Percentiles rank a stretch among this genome's conserved stretches.
phyloP scores from a whole-genome alignment of 1,140 invertebrate genomes.

The Caerostris extrusa region DNA sequence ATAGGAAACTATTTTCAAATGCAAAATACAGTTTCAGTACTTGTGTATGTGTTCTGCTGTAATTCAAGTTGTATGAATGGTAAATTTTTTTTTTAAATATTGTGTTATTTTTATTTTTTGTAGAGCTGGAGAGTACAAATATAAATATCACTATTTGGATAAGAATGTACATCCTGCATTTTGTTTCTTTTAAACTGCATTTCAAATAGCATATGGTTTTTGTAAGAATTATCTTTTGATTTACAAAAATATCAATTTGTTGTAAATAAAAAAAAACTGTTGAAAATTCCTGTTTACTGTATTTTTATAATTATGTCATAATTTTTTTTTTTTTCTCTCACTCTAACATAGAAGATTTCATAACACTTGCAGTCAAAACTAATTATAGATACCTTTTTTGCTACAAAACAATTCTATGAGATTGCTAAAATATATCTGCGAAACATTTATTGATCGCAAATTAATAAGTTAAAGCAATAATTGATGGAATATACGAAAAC shows the following conservation, averaged over 20 bases:
- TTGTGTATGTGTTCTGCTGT: slow-evolving; percentile 64
- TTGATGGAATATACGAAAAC: no score
- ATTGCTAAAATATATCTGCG: no score
- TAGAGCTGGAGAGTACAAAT: slow-evolving; percentile 75
- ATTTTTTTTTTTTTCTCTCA: no score
- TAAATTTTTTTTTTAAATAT: slow-evolving; percentile 2
- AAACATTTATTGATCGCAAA: no score
- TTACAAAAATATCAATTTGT: slow-evolving; percentile 74
- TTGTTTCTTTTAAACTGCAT: slow-evolving; percentile 52
- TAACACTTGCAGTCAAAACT: no score
- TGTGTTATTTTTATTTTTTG: slow-evolving; percentile 15
- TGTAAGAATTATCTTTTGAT: slow-evolving; percentile 69
- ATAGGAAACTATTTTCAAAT: slow-evolving; percentile 56
- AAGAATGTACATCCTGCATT: slow-evolving; percentile 72
- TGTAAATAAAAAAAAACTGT: slow-evolving; percentile 73
- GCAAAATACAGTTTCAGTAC: slow-evolving; percentile 55
- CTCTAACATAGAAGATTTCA: no score
- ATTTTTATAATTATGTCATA: no score
- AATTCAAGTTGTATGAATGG: slow-evolving; percentile 54
- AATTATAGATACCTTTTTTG: no score
- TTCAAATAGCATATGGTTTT: slow-evolving; percentile 66
- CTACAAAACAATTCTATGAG: no score
- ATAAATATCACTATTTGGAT: slow-evolving; percentile 76
- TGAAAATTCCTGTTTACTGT: slow-evolving; percentile 20
- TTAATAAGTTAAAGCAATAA: no score